These are phyloP conservation scores for Pachyrhynchus sulphureomaculatus DNA, from an alignment of 1,140 invertebrate genomes.

Conservation along the genomic window DNA sequence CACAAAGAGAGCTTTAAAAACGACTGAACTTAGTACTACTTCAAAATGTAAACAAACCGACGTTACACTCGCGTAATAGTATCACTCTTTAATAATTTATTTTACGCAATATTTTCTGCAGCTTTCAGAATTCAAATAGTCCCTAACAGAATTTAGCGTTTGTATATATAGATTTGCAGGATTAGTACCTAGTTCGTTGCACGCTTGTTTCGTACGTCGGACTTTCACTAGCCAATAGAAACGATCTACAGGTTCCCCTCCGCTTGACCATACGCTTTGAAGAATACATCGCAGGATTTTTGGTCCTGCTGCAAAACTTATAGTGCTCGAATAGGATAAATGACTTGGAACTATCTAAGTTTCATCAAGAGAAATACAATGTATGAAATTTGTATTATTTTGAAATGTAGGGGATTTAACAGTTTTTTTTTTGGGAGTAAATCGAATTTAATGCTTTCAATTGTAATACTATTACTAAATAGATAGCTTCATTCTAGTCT, in stretches of 20 bases:
- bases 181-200: not conserved
- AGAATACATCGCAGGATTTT: too few relatives aligned
- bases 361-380: too few relatives aligned
- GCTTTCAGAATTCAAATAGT: not conserved
- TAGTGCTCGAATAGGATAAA: too few relatives aligned
- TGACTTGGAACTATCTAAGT: too few relatives aligned
- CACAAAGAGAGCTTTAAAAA: not conserved
- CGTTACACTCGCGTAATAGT: not conserved
- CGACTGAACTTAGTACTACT: constrained; percentile 23
- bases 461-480: too few relatives aligned
- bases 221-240: constrained; percentile 22
- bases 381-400: too few relatives aligned
- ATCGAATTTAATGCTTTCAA: too few relatives aligned
- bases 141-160: not conserved
- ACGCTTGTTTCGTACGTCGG: not conserved
- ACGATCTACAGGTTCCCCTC: not conserved
- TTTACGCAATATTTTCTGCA: too few relatives aligned
- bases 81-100: not conserved
- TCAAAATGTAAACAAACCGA: constrained; percentile 19
- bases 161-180: constrained; percentile 22
- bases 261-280: not conserved
- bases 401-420: too few relatives aligned
- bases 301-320: too few relatives aligned
- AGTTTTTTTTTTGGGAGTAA: too few relatives aligned
- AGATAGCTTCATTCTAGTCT: too few relatives aligned